These are phyloP conservation scores for Cantharis nigra DNA, from an alignment of 2,888 invertebrate genomes.

Conservation along the genomic window DNA sequence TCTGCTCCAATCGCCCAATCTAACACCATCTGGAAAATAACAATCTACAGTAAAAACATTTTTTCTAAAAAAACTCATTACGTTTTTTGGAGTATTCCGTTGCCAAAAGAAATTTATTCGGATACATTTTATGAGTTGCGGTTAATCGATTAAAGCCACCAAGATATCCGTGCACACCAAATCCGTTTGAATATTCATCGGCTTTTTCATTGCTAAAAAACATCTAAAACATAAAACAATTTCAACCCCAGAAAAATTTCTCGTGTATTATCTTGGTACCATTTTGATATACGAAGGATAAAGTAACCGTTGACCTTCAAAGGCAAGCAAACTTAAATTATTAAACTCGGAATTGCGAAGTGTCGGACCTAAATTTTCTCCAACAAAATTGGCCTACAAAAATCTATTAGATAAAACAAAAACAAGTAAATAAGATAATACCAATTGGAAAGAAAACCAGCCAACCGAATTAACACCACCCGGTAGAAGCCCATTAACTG, in stretches of 20 bases:
- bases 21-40: background rate
- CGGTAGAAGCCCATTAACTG: constrained; percentile 63
- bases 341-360: constrained; percentile 64
- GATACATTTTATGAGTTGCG: constrained; percentile 50
- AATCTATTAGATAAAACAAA: background rate
- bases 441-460: constrained; percentile 65
- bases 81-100: constrained; percentile 74
- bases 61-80: too few species aligned
- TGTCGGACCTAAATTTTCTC: constrained; percentile 74
- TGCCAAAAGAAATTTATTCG: constrained; percentile 64
- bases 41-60: too few species aligned
- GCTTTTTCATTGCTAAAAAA: constrained; percentile 52
- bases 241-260: background rate
- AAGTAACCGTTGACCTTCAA: constrained; percentile 75
- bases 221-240: constrained; percentile 38
- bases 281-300: constrained; percentile 68
- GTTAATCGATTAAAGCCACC: constrained; percentile 65
- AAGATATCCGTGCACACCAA: constrained; percentile 84
- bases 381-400: constrained; percentile 68
- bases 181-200: constrained; percentile 69
- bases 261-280: constrained; percentile 51
- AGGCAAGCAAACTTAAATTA: constrained; percentile 69
- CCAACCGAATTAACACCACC: constrained; percentile 73
- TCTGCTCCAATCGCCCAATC: background rate
- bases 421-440: background rate